Evolutionary conservation across 2,797 vertebrate species (phyloP), one percentile per base, ranked within the genome.

Genomic region (Aeoliscus strigatus): DNA sequence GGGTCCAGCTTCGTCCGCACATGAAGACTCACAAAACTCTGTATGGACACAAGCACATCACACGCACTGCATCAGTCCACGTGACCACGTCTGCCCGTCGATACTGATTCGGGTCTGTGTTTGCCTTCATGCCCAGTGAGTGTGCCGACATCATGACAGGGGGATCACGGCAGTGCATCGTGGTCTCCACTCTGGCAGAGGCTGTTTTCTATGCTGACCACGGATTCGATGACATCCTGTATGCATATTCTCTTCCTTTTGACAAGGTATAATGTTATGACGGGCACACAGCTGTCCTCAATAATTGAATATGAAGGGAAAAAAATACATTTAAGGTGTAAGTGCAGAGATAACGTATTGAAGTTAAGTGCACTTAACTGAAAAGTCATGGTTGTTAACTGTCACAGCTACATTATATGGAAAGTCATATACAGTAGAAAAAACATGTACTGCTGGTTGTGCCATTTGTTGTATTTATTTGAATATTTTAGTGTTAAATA

Each of bases 11-110:
- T 11, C 74, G 91, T 4, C 90, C 91, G 0, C 91, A 91, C 63
- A 90, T 91, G 88, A 92, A 92, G 57, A 92, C 91, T 0, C 91
- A 92, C 66, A 93, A 92, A 75, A 91, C 91, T 0, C 47, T 91
- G 91, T 93, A 81, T 54, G 60, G 33, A 34, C 0, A 11, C 7
- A 37, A 21, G 16, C 18, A 9, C 47, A 27, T 21, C 11, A 23
- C 10, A 26, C 36, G 37, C 60, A 53, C 28, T 5, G 17, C 0
- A 8, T 25, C 8, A 26, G 2, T 38, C 5, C 3, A 27, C 4
- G 9, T 5, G 25, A 15, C n/a, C 10, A 46, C 1, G 2, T 14
- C 14, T 16, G 24, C 33, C 4, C 1, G n/a, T n/a, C n/a, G 13
- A 17, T 17, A 9, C 53, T 55, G 25, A 38, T 16, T n/a, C 0